Evolutionary conservation across 1,140 invertebrate genomes (phyloP).

Genomic region (Diorhabda carinulata): DNA sequence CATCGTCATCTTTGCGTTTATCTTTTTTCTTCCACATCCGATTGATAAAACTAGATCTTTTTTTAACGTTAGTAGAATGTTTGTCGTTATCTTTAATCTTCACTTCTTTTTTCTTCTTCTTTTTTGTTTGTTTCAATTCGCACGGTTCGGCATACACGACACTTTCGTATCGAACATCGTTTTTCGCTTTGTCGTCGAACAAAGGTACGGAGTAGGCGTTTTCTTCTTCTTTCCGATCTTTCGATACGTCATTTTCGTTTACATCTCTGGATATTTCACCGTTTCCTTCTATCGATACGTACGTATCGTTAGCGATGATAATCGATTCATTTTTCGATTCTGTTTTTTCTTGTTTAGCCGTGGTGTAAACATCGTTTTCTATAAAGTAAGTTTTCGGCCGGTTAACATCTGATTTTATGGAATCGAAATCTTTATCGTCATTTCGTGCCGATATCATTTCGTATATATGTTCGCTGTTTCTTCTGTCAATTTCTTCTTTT

Average conservation of each 20-base stretch:
- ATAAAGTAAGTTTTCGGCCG: background rate
- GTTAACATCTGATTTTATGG: background rate
- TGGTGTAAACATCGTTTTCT: slow-evolving; percentile 6
- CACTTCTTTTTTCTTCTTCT: background rate
- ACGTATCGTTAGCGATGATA: background rate
- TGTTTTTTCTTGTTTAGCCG: background rate
- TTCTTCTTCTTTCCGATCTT: slow-evolving; percentile 7
- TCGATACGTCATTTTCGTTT: slow-evolving; percentile 12
- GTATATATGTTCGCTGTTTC: slow-evolving; percentile 22
- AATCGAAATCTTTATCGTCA: background rate
- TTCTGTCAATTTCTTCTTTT: slow-evolving; percentile 1
- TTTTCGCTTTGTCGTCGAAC: background rate
- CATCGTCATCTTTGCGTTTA: slow-evolving; percentile 19
- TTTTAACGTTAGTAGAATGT: slow-evolving; percentile 23
- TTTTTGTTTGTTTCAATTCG: background rate
- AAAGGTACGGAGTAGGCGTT: slow-evolving; percentile 9
- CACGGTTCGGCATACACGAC: slow-evolving; percentile 10
- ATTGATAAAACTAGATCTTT: slow-evolving; percentile 32
- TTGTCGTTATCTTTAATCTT: background rate
- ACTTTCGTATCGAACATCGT: background rate
- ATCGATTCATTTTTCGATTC: background rate
- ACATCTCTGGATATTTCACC: background rate
- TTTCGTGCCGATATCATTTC: slow-evolving; percentile 12
- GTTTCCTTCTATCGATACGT: background rate
- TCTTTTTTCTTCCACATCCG: slow-evolving; percentile 30